Evolutionary conservation across 1,140 invertebrate genomes (phyloP), one percentile per base, ranked within the genome.

Genomic region (Drosophila ercepeae): DNA sequence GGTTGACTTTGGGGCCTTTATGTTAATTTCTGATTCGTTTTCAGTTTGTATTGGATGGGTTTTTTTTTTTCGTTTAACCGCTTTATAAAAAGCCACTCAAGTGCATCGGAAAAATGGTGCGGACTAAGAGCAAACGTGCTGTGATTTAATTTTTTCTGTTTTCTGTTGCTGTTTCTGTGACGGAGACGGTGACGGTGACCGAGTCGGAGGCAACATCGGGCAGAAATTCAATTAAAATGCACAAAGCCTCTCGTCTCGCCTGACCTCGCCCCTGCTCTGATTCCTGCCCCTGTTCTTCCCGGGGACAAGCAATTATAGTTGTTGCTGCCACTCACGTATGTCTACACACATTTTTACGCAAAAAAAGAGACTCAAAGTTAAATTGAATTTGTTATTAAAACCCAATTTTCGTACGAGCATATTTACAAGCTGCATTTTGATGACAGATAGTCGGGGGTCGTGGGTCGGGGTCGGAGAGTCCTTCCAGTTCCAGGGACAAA

Each of bases 321-420:
- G 42, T 2, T 16, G n/a, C 63, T 21, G 23, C 13, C 60, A 44
- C 64, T 71, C 48, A 72, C 71, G 81, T 81, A 68, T 75, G 79
- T 78, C 70, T 74, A 71, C 75, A 64, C 2, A n/a, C n/a, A n/a
- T n/a, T n/a, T n/a, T n/a, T n/a, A n/a, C n/a, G n/a, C n/a, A n/a
- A n/a, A 83, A 78, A 76, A 82, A 83, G 60, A 71, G 36, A 51
- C 64, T 72, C 52, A 55, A 78, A 84, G 70, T 83, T 79, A 72
- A 83, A 83, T 83, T 83, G 79, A 83, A 83, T 83, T 79, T 84
- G 78, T 83, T 83, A 83, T 83, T 60, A 83, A 78, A 83, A 55
- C 39, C 74, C 74, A 76, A 73, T 72, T 78, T 71, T 13, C 46
- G 13, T n/a, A 18, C 13, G 11, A 29, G 54, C 52, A 65, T 65